Base-by-base conservation (phyloP, 2,888 invertebrate genomes). In the Cybosia mesomella region DNA sequence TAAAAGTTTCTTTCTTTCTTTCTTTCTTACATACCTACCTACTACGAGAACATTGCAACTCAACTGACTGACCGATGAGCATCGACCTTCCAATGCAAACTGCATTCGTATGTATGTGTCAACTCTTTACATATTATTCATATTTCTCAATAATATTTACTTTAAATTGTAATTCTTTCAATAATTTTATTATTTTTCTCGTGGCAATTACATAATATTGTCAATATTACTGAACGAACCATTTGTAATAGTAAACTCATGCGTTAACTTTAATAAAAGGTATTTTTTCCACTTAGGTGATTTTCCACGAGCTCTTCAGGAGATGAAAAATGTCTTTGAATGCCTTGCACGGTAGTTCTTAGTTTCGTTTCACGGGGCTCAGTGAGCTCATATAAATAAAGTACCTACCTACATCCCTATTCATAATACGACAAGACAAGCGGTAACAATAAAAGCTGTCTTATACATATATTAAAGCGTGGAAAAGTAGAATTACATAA, bases 341-440 rank as follows among this genome's bases (percentile, higher is more conserved):
- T 83, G 74, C 76, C 80, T 81, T 80, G 71, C 82, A 70, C 75
- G 68, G 78, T 80, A 83, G 77, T 84, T 86, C 76, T 80, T 76
- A 77, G 77, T 82, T 85, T 83, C 78, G 32, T 80, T 79, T 76
- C 70, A 49, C 58, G 67, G 75, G 75, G 74, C 81, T 83, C 73
- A 68, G 73, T 71, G 74, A 72, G 72, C 76, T 75, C 66, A 66
- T 75, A 78, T 73, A 80, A 74, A 5, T 28, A 28, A 5, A 73
- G 77, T 68, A 61, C 43, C 21, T 34, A 24, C 60, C 32, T 7
- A 43, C 15, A 1, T 7, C n/a, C 39, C 21, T 83, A 82, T 87
- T 87, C 83, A 83, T 71, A 81, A 76, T 67, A 74, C 72, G 75
- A 63, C 53, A 58, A 58, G 28, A 63, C 53, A 58, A 39, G 21